Percentiles rank a stretch among this genome's conserved stretches.
Evolutionary conservation across 2,888 invertebrate genomes (phyloP).

Genomic region (Ophion ellenae): DNA sequence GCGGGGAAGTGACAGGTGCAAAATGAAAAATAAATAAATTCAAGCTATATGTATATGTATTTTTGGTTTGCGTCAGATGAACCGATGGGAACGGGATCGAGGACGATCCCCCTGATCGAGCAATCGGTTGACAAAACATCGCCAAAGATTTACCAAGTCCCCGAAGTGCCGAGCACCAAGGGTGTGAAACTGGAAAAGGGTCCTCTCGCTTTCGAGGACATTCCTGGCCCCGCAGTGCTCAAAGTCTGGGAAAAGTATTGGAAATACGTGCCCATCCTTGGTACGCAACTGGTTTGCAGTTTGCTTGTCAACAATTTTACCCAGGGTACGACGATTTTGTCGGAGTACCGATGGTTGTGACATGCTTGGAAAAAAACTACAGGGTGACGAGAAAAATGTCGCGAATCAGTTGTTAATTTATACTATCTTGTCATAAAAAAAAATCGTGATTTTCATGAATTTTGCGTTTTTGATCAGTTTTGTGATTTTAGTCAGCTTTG

Average conservation of each 20-base stretch:
- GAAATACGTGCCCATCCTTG: slow-evolving; percentile 86
- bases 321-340: slow-evolving; percentile 77
- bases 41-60: not conserved
- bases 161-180: slow-evolving; percentile 1
- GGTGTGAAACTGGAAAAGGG: slow-evolving; percentile 69
- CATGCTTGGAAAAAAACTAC: not conserved
- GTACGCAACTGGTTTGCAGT: slow-evolving; percentile 85
- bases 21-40: not conserved
- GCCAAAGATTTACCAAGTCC: slow-evolving; percentile 34
- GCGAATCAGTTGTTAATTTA: too few species aligned
- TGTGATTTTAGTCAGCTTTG: too few species aligned
- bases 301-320: slow-evolving; percentile 80
- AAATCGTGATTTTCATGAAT: not conserved
- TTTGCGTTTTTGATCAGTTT: not conserved
- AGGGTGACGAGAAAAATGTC: not conserved
- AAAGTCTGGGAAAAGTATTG: slow-evolving; percentile 86
- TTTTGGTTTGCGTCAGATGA: slow-evolving; percentile 53
- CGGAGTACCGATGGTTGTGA: slow-evolving; percentile 62
- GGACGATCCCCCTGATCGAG: slow-evolving; percentile 69
- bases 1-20: too few species aligned
- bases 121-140: slow-evolving; percentile 47
- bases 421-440: not conserved
- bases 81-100: slow-evolving; percentile 59
- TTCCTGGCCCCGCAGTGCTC: slow-evolving; percentile 87
- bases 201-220: slow-evolving; percentile 86